Evolutionary conservation across 2,113 vertebrate genomes (phyloP), one percentile per base, ranked within the genome.

Genomic region (Craseonycteris thonglongyai): DNA sequence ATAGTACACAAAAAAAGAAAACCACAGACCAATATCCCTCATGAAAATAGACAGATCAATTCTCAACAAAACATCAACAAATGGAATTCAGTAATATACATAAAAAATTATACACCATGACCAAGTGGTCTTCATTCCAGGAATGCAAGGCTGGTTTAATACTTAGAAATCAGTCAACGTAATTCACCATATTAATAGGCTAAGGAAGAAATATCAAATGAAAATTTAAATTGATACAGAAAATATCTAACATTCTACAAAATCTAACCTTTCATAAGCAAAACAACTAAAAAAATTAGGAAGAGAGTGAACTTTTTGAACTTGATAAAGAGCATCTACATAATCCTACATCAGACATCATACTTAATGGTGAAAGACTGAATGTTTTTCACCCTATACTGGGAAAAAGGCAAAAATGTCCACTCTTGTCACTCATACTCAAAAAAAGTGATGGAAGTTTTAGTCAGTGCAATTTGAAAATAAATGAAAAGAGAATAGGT

Each of bases 191-290:
- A 79, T 66, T 81, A 88, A 47, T 26, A 92, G 40, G 11, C 35
- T 54, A 71, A 92, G 42, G 84, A 93, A 90, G 59, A 95, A 93
- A 94, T 82, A 68, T 33, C 18, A 91, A 91, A 79, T 49, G 30
- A 56, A 88, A 16, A 88, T 69, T 42, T 81, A 35, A 82, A 68
- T 10, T 65, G 40, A 82, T 80, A 33, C 2, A 87, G 18, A 79
- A 88, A 94, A 92, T 69, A 8, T n/a, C n/a, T n/a, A n/a, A n/a
- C 11, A 79, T 72, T 54, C 16, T 61, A 47, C 22, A 47, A 71
- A 90, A 76, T 72, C n/a, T 54, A 92, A 75, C 10, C n/a, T 91
- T 95, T 81, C 15, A 80, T 91, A 75, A 83, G 42, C 58, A 84
- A 83, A 86, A 42, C n/a, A 76, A 76, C 28, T 80, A 26, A 80